Evolutionary conservation across 2,888 invertebrate genomes (phyloP), one percentile per base, ranked within the genome.

Genomic region (Caenorhabditis japonica): DNA sequence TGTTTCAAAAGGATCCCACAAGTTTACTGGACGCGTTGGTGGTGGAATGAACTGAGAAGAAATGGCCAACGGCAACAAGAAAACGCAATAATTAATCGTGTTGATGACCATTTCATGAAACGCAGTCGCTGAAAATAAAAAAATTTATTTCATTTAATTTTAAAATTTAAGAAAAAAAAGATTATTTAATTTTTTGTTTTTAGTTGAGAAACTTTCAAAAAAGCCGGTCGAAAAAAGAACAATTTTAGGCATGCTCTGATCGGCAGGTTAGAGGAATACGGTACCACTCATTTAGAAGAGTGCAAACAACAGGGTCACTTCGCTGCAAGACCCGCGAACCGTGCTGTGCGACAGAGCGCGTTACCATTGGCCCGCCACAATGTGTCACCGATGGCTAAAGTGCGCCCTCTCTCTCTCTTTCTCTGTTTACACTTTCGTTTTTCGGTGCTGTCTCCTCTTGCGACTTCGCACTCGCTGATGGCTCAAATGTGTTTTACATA

Each of bases 1-100:
- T 38, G 75, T 60, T 13, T 77, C 80, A 43, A 81, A 79, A 7
- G 85, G 84, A 73, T 85, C 75, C 81, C 82, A 85, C 33, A 85
- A 61, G 66, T 85, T 83, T 17, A 85, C 68, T 4, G 83, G 79
- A 41, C 84, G 72, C 15, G 83, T 83, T 13, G 83, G 82, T 56
- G 81, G 77, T 3, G 74, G 68, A 12, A 75, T 41, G 27, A 64
- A 71, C 25, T 77, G 77, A n/a, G 69, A 53, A n/a, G 69, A 53
- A 52, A 68, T 52, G 51, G 56, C 66, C 56, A 66, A 44, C 36
- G 56, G 56, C 13, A 66, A 27, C 25, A 36, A 56, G 51, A 66
- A 51, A 21, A 66, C 7, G 4, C 21, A 36, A 51, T 66, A 36
- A 39, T 51, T 43, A 27, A 51, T 27, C 3, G 56, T 43, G 39